Evolutionary conservation across 2,888 invertebrate genomes (phyloP), one percentile per base, ranked within the genome.

Genomic region (Eulithis testata): DNA sequence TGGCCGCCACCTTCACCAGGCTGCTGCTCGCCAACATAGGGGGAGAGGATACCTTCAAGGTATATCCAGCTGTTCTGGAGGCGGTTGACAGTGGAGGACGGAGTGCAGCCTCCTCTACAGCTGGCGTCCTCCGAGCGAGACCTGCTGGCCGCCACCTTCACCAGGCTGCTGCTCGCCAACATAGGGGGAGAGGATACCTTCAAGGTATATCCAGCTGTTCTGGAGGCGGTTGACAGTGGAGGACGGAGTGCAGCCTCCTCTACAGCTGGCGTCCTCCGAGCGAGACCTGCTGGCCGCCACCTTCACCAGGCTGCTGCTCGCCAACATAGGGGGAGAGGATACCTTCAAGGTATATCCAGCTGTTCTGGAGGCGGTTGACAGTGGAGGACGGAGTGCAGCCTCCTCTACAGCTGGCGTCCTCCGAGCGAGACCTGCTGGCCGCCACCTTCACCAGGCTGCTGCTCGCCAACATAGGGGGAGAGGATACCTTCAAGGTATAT

Each of bases 311-410:
- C 97, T 98, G 84, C 94, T 98, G 72, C 91, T 98, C 40, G 97
- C 97, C 90, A 98, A 98, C 92, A 98, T 98, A 86, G 98, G 98
- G 58, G 98, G 98, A 3, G 98, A 98, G 53, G 98, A 98, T 89
- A 97, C 98, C 31, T 31, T 31, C 31, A 31, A 31, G 31, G 31
- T 31, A 31, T 6, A 6, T 31, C 3, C 31, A 31, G 31, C 31
- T 31, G 31, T 3, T 5, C 4, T n/a, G n/a, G n/a, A n/a, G 95
- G 95, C 1, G 95, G 63, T 96, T 98, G 85, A 95, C 96, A 6
- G 96, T 99, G 74, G 98, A 98, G 80, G 98, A 98, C 85, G 98
- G 98, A 8, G 97, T 97, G 68, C 98, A 98, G 83, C 97, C 98
- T 0, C 95, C 96, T 77, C 95, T 98, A 70, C 96, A 96, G 86